Conservation (phyloP, 2,797 vertebrate species). For the Myotis myotis region DNA sequence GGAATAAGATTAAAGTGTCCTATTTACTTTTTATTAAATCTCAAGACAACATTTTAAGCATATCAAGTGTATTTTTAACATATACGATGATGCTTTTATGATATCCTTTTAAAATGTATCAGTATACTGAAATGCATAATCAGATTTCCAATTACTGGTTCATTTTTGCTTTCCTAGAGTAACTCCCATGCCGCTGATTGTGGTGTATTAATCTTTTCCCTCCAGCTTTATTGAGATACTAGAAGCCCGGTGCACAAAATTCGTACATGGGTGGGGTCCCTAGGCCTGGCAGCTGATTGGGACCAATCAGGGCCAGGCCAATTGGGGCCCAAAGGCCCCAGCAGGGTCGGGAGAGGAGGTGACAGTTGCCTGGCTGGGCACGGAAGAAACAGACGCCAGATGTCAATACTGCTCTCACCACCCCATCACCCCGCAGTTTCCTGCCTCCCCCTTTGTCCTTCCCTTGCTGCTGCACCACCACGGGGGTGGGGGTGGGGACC, state of each 20-base stretch:
- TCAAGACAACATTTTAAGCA: background rate
- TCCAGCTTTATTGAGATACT: background rate
- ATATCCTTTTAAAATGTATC: background rate
- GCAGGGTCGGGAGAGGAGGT: too few species aligned
- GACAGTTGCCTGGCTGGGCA: too few species aligned
- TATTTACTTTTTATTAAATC: background rate
- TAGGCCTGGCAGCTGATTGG: too few species aligned
- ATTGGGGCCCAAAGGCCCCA: rapidly evolving
- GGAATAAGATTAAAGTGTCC: background rate
- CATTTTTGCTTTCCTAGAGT: background rate
- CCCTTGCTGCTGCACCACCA: too few species aligned
- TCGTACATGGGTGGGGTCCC: too few species aligned
- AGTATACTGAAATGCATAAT: background rate
- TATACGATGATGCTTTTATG: background rate
- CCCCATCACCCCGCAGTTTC: too few species aligned
- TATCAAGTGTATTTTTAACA: background rate
- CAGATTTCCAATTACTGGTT: background rate
- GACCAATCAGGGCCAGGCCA: too few species aligned
- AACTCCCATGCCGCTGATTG: background rate
- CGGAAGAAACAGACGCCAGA: too few species aligned
- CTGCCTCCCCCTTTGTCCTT: too few species aligned
- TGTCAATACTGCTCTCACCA: too few species aligned
- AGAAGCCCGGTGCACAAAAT: too few species aligned
- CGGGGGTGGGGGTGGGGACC: too few species aligned
- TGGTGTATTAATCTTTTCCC: background rate